A percentile compares a stretch with the other conserved stretches of the same genome.
phyloP scores from a whole-genome alignment of 2,888 invertebrate species.

The Lacanobia wlatinum region DNA sequence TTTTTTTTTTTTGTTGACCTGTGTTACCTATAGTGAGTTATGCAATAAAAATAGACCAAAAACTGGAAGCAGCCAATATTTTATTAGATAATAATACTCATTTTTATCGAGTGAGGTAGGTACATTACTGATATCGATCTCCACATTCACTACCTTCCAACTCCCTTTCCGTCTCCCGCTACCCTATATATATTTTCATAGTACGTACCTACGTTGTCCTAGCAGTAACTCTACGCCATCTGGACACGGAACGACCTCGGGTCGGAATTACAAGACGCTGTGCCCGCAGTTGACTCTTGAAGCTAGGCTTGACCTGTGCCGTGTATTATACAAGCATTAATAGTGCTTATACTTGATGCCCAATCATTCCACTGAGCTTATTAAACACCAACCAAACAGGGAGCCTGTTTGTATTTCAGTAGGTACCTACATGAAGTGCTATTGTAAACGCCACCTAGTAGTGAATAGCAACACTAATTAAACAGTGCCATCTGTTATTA shows the following conservation, averaged over 20 bases:
- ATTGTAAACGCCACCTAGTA: constrained; percentile 31
- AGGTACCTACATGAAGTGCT: too few species aligned
- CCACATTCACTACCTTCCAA: not conserved
- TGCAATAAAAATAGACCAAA: too few species aligned
- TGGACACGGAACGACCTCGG: not conserved
- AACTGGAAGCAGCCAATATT: too few species aligned
- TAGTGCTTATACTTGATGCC: constrained; percentile 6
- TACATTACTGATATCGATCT: not conserved
- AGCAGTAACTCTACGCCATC: not conserved
- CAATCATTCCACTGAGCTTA: not conserved
- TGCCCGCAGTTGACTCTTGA: constrained; percentile 25
- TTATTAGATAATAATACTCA: too few species aligned
- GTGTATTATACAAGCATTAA: constrained; percentile 38
- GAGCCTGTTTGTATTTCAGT: too few species aligned
- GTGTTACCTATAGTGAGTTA: too few species aligned
- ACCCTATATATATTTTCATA: not conserved
- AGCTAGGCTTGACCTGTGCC: constrained; percentile 24
- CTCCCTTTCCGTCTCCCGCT: not conserved
- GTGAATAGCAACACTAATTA: constrained; percentile 14
- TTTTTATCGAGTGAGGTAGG: too few species aligned
- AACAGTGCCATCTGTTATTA: constrained; percentile 55
- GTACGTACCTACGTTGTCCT: constrained; percentile 15
- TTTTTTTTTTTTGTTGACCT: too few species aligned
- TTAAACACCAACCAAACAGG: not conserved
- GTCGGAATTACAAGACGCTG: constrained; percentile 16